These are phyloP conservation scores for Odontothrips loti DNA, from an alignment of 2,888 invertebrate species.

Conservation along the genomic window DNA sequence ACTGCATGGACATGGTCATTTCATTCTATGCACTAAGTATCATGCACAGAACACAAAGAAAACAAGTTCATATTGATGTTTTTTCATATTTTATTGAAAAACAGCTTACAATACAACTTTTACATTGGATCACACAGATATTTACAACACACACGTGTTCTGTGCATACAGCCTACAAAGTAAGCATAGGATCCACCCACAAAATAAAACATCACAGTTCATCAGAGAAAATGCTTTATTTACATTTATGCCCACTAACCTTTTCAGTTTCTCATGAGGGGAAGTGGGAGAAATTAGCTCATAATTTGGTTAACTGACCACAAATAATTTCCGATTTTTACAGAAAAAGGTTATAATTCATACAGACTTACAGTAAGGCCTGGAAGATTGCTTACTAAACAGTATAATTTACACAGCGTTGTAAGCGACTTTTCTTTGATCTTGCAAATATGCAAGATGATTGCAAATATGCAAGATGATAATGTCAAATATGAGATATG, in stretches of 20 bases:
- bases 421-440: background rate
- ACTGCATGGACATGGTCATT: background rate
- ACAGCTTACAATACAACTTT: conserved; percentile 25
- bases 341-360: conserved; percentile 11
- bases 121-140: conserved; percentile 26
- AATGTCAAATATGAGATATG: too few relatives aligned
- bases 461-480: too few relatives aligned
- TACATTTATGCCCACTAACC: conserved; percentile 20
- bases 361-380: conserved; percentile 19
- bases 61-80: background rate
- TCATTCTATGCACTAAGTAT: too few relatives aligned
- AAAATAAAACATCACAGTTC: conserved; percentile 27
- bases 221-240: conserved; percentile 23
- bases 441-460: background rate
- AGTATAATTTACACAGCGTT: conserved; percentile 11
- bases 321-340: conserved; percentile 7
- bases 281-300: conserved; percentile 17
- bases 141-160: conserved; percentile 24
- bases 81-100: conserved; percentile 19
- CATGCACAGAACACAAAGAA: background rate
- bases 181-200: conserved; percentile 19
- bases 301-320: conserved; percentile 25
- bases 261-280: conserved; percentile 25
- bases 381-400: conserved; percentile 22
- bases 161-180: conserved; percentile 9